phyloP scores from a whole-genome alignment of 2,797 vertebrate genomes.

The Xenops minutus region DNA sequence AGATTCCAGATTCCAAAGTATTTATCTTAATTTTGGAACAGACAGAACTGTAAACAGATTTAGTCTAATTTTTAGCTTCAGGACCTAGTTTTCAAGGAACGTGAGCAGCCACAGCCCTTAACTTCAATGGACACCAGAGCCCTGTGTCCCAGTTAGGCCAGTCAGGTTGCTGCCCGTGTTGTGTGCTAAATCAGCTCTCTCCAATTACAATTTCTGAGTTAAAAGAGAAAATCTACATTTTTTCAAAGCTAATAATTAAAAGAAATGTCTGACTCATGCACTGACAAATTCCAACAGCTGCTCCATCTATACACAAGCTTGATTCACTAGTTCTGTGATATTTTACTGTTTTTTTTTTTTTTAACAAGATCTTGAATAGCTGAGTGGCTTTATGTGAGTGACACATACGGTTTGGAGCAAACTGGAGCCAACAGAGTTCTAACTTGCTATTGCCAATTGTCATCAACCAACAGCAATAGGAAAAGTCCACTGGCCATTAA shows the following conservation, averaged over 20 bases:
- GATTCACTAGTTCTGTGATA: background rate
- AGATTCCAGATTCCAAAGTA: background rate
- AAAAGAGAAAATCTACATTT: background rate
- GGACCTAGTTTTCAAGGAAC: background rate
- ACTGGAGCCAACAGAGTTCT: background rate
- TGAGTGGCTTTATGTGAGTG: background rate
- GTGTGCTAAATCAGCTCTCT: background rate
- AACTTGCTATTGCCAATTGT: background rate
- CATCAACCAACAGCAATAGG: background rate
- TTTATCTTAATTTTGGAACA: background rate
- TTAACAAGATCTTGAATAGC: background rate
- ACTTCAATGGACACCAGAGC: background rate
- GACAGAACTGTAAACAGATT: background rate
- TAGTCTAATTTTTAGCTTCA: background rate
- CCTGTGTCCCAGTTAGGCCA: background rate
- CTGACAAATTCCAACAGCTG: background rate
- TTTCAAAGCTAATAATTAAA: conserved; percentile 11
- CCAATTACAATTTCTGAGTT: background rate
- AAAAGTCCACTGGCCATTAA: background rate
- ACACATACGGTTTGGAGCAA: background rate
- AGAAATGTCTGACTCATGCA: background rate
- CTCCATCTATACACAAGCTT: background rate
- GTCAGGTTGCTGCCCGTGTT: background rate
- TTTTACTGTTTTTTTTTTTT: background rate
- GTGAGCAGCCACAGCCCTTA: background rate